Percentiles rank a stretch among this genome's conserved stretches.
Evolutionary conservation across 2,113 vertebrate species (phyloP).

Genomic region (Oreochromis niloticus): DNA sequence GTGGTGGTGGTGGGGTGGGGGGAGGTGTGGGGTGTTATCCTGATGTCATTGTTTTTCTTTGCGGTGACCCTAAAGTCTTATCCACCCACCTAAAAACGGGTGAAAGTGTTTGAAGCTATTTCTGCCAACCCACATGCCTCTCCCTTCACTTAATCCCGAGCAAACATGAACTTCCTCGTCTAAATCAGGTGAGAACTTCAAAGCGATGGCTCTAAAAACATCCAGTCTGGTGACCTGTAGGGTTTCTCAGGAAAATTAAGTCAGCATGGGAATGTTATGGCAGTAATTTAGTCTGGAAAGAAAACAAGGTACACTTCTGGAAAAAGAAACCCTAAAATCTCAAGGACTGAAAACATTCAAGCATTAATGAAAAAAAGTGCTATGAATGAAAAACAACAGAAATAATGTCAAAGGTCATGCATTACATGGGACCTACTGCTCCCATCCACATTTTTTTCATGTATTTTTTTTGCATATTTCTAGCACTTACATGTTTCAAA

Average conservation of each 20-base stretch:
- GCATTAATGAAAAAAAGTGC: neutral
- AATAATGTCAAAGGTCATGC: neutral
- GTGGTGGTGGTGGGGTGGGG: neutral
- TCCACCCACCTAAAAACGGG: conserved; percentile 34
- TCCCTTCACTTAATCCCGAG: neutral
- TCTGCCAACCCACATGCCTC: conserved; percentile 23
- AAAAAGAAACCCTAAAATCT: neutral
- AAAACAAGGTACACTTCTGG: neutral
- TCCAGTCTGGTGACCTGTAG: neutral
- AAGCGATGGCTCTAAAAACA: conserved; percentile 7
- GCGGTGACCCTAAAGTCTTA: neutral
- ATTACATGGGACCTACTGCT: neutral
- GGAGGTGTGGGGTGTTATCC: neutral
- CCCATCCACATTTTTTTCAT: neutral
- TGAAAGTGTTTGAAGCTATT: conserved; percentile 52
- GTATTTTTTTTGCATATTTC: neutral
- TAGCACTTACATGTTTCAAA: neutral
- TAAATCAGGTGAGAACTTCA: conserved; percentile 31
- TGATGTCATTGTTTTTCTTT: conserved; percentile 49
- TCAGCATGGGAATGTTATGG: neutral
- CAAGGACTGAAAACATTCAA: neutral
- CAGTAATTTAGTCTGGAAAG: neutral
- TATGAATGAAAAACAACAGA: neutral
- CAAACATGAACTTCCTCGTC: conserved; percentile 44
- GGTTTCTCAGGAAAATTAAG: neutral